Evolutionary conservation across 2,113 vertebrate species (phyloP), one percentile per base, ranked within the genome.

Genomic region (Callaeas wilsoni): DNA sequence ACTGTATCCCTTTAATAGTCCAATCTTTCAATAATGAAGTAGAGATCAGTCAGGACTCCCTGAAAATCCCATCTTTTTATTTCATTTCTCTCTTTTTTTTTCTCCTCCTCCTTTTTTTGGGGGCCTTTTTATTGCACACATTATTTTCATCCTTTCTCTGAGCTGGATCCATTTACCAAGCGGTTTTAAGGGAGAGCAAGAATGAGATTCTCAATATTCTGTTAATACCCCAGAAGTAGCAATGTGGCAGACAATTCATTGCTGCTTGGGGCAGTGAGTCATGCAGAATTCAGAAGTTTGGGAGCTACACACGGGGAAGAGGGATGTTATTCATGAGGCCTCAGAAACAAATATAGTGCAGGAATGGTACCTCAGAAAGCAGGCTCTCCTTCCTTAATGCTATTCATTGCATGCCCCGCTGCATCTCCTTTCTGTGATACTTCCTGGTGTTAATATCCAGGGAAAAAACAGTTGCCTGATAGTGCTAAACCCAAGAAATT

Each of bases 1-100:
- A 90, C 96, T 97, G 70, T 95, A 94, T 97, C 93, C 95, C 93
- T 92, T 97, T 98, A 98, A 98, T 97, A 93, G 96, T 86, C 79
- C 94, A 89, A 96, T 97, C 94, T 96, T 97, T 98, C 97, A 98
- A 80, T 97, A 97, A 97, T 94, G 97, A 97, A 97, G 94, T 84
- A 79, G 75, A 71, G 87, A 97, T 97, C 90, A 97, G 86, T 97
- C 97, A 98, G 84, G 71, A 91, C 88, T 97, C 93, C 87, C 89
- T 73, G 77, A 88, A 93, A 97, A 94, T 90, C 53, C 62, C 75
- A 96, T 97, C 88, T 69, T 97, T 97, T 97, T 95, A 65, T 94
- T 95, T 92, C 64, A 55, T 94, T 91, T 83, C 35, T 81, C 33
- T 85, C 1, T 41, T 10, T 22, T 26, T 17, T 22, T 8, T 49